A percentile compares a stretch with the other conserved stretches of the same genome.
Evolutionary conservation across 1,140 invertebrate genomes (phyloP).

Genomic region (Dolichoris vasculosae): DNA sequence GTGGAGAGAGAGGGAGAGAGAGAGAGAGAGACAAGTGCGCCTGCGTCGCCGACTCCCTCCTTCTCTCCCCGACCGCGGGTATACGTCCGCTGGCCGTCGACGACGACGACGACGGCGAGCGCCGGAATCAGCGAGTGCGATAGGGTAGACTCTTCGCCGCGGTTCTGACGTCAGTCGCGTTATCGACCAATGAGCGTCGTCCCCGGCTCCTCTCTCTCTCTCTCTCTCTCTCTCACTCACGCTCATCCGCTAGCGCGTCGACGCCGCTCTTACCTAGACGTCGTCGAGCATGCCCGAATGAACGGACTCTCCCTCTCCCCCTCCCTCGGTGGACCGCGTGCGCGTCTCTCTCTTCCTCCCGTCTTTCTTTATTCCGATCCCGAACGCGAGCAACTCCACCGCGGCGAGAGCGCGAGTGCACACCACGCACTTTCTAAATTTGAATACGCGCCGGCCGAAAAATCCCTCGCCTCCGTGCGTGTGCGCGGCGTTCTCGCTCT

Average conservation of each 20-base stretch:
- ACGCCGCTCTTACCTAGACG: not conserved
- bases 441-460: constrained; percentile 45
- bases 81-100: not conserved
- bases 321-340: not conserved
- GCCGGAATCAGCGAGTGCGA: constrained; percentile 34
- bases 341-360: not conserved
- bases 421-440: constrained; percentile 47
- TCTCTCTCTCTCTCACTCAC: constrained; percentile 47
- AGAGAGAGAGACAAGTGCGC: not conserved
- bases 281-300: not conserved
- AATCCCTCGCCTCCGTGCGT: not conserved
- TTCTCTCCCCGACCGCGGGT: not conserved
- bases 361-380: constrained; percentile 64
- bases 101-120: constrained; percentile 23
- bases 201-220: constrained; percentile 40
- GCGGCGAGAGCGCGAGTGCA: constrained; percentile 47
- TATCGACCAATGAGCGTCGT: constrained; percentile 63
- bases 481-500: constrained; percentile 11
- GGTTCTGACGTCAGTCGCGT: constrained; percentile 63
- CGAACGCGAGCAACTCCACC: constrained; percentile 57
- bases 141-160: constrained; percentile 51
- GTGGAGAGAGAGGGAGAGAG: not conserved
- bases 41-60: not conserved
- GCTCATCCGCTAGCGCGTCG: not conserved
- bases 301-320: constrained; percentile 48